Evolutionary conservation across 2,113 vertebrate genomes (phyloP), one percentile per base, ranked within the genome.

Genomic region (Uropsilus gracilis): DNA sequence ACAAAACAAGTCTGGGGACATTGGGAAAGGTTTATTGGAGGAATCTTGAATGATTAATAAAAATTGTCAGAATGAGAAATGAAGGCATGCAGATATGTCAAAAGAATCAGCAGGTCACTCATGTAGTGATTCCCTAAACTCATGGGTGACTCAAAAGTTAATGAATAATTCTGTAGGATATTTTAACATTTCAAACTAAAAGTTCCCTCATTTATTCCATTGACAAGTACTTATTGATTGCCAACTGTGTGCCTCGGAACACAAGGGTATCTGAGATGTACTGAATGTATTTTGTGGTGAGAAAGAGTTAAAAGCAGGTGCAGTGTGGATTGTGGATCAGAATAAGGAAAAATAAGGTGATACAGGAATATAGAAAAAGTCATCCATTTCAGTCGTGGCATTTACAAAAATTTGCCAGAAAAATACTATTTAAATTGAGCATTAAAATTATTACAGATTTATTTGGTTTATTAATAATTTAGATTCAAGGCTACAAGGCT

Each of bases 211-310:
- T 69, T 76, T 90, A 90, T 94, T 84, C 66, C 50, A 24, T 26
- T 95, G 94, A 71, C 84, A 93, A 84, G 55, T 87, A 84, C 64
- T 93, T 94, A 92, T 84, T 88, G 76, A 71, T 87, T 66, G 32
- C 17, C 22, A 13, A 48, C 22, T 34, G 18, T 44, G 34, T 42
- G 34, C 28, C 57, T 48, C 5, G 18, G 46, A 30, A 50, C 32
- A 16, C 10, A 16, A 24, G 32, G 14, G n/a, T 39, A 22, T 59
- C 24, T 7, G 73, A 89, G 28, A 57, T 2, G 1, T 39, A 50
- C 0, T 3, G 50, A 53, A 5, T 6, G 81, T 48, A 39, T 53
- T 1, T 2, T 20, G 24, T 16, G 16, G 9, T 77, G 9, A 93
- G 46, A 55, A 85, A 61, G 17, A 37, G 13, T 71, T 22, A 53